Evolutionary conservation across 2,888 invertebrate genomes (phyloP).

Genomic region (Diabrotica balteata): DNA sequence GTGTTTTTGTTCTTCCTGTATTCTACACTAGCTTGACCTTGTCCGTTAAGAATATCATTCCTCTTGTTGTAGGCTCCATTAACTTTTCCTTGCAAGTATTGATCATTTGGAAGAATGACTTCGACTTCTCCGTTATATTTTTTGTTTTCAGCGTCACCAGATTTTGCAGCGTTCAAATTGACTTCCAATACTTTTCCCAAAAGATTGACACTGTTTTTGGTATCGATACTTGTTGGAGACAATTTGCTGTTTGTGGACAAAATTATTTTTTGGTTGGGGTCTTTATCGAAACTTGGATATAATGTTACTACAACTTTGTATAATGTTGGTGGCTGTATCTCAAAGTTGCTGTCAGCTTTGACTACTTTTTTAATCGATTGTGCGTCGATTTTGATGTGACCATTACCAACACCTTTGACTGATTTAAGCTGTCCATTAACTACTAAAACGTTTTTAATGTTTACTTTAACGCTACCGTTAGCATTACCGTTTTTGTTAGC

Average conservation of each 20-base stretch:
- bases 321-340: conserved; percentile 66
- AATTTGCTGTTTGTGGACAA: conserved; percentile 69
- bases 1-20: conserved; percentile 60
- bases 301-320: conserved; percentile 70
- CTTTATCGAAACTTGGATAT: conserved; percentile 73
- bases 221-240: conserved; percentile 64
- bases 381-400: conserved; percentile 66
- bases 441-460: conserved; percentile 67
- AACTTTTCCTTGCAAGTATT: conserved; percentile 59
- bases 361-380: conserved; percentile 68
- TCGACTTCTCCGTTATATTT: conserved; percentile 61
- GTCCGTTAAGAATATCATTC: conserved; percentile 49
- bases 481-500: conserved; percentile 58
- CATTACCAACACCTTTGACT: conserved; percentile 71
- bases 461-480: conserved; percentile 65
- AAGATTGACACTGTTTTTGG: conserved; percentile 65
- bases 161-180: conserved; percentile 61
- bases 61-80: conserved; percentile 51
- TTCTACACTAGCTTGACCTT: conserved; percentile 50
- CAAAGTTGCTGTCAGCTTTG: conserved; percentile 69
- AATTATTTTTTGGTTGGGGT: conserved; percentile 72
- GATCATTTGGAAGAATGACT: conserved; percentile 62
- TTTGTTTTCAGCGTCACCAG: conserved; percentile 60
- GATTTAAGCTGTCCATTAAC: conserved; percentile 71
- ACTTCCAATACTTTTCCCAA: conserved; percentile 61